phyloP scores from a whole-genome alignment of 2,113 vertebrate species.

The Seriola dumerili region DNA sequence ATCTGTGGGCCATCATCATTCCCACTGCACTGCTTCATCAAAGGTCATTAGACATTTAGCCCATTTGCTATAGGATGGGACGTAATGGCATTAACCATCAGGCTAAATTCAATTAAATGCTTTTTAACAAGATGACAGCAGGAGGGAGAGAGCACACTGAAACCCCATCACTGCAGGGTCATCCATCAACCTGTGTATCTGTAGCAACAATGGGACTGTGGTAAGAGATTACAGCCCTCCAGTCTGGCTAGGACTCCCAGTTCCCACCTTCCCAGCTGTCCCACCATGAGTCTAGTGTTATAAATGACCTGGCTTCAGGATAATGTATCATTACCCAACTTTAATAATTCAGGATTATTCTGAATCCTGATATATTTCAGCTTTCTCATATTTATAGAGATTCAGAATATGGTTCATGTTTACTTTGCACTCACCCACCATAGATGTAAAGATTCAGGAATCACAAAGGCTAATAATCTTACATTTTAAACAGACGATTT shows the following conservation, averaged over 20 bases:
- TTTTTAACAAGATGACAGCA: constrained; percentile 16
- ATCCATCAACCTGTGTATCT: constrained; percentile 52
- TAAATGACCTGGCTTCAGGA: constrained; percentile 28
- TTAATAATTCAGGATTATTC: constrained; percentile 9
- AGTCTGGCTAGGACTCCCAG: background rate
- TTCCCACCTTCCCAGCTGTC: constrained; percentile 4
- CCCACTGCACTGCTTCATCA: constrained; percentile 1
- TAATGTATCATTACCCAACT: background rate
- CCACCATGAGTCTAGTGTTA: constrained; percentile 2
- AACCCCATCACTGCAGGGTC: constrained; percentile 19
- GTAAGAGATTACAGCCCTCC: background rate
- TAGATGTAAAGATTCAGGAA: background rate
- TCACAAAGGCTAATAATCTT: too few species aligned
- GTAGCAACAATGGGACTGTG: constrained; percentile 25
- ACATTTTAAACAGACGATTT: background rate
- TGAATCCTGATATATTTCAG: constrained; percentile 15
- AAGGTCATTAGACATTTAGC: constrained; percentile 28
- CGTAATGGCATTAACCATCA: constrained; percentile 15
- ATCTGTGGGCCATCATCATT: constrained; percentile 40
- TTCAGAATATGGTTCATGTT: background rate
- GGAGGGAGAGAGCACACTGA: background rate
- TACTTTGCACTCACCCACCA: background rate
- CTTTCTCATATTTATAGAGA: background rate
- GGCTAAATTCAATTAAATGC: constrained; percentile 26
- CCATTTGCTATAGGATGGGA: background rate